Conservation (phyloP, 64 coral and sea anemone genomes). For the Pachyseris speciosa region DNA sequence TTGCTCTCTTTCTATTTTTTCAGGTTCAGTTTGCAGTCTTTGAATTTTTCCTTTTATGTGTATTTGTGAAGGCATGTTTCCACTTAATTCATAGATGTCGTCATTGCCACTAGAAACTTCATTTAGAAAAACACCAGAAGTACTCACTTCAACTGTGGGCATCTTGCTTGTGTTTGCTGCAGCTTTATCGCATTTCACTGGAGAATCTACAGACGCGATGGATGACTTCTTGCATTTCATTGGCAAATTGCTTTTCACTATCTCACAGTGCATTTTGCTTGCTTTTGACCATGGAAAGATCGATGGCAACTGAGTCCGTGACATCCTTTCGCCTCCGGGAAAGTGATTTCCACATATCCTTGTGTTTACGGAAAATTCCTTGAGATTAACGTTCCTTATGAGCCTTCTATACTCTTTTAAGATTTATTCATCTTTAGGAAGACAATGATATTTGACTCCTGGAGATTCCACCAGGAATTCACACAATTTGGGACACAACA, state of each 20-base stretch:
- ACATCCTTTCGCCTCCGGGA: conserved; percentile 50
- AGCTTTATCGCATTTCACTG: conserved; percentile 13
- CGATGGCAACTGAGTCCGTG: conserved; percentile 64
- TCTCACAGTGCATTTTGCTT: conserved; percentile 3
- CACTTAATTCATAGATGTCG: neutral
- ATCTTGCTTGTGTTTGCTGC: conserved; percentile 21
- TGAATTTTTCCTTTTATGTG: neutral
- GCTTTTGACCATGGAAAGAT: conserved; percentile 66
- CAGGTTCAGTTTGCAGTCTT: neutral
- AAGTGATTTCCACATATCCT: conserved; percentile 71
- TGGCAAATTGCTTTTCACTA: conserved; percentile 42
- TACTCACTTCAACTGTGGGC: conserved; percentile 18
- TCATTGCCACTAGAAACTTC: neutral
- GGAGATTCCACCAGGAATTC: conserved; percentile 78
- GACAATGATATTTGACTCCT: conserved; percentile 64
- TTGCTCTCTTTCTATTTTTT: neutral
- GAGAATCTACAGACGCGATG: neutral
- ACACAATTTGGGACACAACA: conserved; percentile 60
- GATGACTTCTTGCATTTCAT: conserved; percentile 3
- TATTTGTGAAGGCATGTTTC: neutral
- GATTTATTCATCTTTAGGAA: conserved; percentile 48
- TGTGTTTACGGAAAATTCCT: conserved; percentile 36
- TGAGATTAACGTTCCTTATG: conserved; percentile 52
- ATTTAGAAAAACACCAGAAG: neutral
- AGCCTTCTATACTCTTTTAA: conserved; percentile 45